A percentile compares a stretch with the other conserved stretches of the same genome.
Conservation (phyloP, 2,888 invertebrate species). For the Tinea pellionella region DNA sequence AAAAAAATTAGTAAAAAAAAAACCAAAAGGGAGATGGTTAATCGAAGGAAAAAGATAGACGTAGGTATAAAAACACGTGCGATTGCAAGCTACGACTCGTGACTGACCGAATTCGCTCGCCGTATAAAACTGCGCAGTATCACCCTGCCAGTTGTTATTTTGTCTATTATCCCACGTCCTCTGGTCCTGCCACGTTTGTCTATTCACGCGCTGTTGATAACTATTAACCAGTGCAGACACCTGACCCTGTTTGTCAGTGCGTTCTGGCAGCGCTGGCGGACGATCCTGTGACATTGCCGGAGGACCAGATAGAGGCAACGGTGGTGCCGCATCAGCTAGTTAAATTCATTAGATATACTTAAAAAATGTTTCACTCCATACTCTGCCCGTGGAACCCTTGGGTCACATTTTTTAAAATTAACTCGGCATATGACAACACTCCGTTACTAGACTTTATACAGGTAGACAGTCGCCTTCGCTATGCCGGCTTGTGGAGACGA, state of each 20-base stretch:
- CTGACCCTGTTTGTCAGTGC: slow-evolving; percentile 17
- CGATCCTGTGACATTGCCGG: slow-evolving; percentile 34
- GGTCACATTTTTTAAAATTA: too few species aligned
- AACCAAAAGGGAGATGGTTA: slow-evolving; percentile 10
- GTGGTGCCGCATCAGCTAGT: slow-evolving; percentile 38
- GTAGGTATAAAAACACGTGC: slow-evolving; percentile 3
- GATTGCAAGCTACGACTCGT: neutral
- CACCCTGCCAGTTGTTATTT: slow-evolving; percentile 48
- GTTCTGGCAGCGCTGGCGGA: slow-evolving; percentile 22
- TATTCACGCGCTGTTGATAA: slow-evolving; percentile 49
- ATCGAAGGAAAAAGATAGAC: slow-evolving; percentile 4
- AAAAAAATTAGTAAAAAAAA: too few species aligned
- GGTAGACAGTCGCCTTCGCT: too few species aligned
- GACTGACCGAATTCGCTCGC: slow-evolving; percentile 58
- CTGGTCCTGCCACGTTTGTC: slow-evolving; percentile 26
- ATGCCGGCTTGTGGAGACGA: too few species aligned
- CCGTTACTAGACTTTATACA: too few species aligned
- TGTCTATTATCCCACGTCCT: slow-evolving; percentile 27
- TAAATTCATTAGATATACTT: neutral
- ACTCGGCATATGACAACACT: too few species aligned
- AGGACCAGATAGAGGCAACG: slow-evolving; percentile 41
- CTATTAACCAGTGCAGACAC: slow-evolving; percentile 54
- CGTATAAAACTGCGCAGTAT: slow-evolving; percentile 53
- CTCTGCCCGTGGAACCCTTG: too few species aligned
- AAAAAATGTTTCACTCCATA: too few species aligned